phyloP scores from a whole-genome alignment of 1,140 invertebrate species.

The Dreissena polymorpha region DNA sequence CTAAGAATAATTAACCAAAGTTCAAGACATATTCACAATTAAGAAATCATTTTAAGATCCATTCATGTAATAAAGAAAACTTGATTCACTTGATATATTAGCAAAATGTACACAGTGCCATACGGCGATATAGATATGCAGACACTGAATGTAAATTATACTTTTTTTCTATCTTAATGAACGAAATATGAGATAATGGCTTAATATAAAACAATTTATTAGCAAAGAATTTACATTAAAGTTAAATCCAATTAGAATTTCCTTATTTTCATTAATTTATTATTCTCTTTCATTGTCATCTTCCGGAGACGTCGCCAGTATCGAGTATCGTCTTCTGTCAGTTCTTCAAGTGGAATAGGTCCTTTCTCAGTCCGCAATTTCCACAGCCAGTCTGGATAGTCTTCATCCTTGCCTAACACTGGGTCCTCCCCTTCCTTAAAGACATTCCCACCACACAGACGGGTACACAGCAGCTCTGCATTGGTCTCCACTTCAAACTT shows the following conservation, averaged over 20 bases:
- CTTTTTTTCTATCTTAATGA: too few relatives aligned
- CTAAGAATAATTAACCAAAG: too few relatives aligned
- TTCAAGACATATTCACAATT: too few relatives aligned
- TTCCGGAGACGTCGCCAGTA: slow-evolving; percentile 86
- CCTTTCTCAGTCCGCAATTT: slow-evolving; percentile 83
- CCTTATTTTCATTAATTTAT: slow-evolving; percentile 38
- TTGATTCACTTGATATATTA: too few relatives aligned
- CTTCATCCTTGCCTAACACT: slow-evolving; percentile 90
- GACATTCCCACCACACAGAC: slow-evolving; percentile 93
- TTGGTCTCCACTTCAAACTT: slow-evolving; percentile 89
- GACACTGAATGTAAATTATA: too few relatives aligned
- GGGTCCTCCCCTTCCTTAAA: slow-evolving; percentile 88
- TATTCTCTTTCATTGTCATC: slow-evolving; percentile 49
- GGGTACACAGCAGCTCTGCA: slow-evolving; percentile 87
- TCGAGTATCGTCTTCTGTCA: slow-evolving; percentile 89
- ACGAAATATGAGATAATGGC: too few relatives aligned
- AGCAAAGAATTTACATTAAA: too few relatives aligned
- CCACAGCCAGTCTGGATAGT: slow-evolving; percentile 98
- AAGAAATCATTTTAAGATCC: too few relatives aligned
- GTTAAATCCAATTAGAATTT: neutral
- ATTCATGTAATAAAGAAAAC: too few relatives aligned
- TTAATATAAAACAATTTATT: too few relatives aligned
- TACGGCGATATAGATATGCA: too few relatives aligned
- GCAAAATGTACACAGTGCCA: too few relatives aligned
- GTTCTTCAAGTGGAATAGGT: slow-evolving; percentile 84